Percentiles rank a stretch among this genome's conserved stretches.
These are phyloP conservation scores for Mus caroli DNA, from an alignment of 2,797 vertebrate genomes.

Conservation along the genomic window DNA sequence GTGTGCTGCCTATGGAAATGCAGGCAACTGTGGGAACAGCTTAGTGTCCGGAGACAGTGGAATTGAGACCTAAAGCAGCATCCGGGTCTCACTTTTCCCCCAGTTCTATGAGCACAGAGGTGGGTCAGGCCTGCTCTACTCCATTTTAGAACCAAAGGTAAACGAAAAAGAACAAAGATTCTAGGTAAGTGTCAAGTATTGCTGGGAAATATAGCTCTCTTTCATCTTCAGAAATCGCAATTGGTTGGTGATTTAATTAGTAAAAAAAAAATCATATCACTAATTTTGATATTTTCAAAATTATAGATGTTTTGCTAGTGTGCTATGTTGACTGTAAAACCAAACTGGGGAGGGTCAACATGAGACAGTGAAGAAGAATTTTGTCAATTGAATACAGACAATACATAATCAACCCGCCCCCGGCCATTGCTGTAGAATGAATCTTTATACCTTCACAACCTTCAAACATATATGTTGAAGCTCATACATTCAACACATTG, in stretches of 20 bases:
- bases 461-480: not conserved
- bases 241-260: not conserved
- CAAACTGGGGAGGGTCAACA: not conserved
- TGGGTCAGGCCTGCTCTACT: not conserved
- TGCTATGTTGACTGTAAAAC: slow-evolving; percentile 15
- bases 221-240: not conserved
- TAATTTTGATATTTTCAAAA: slow-evolving; percentile 5
- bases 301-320: not conserved
- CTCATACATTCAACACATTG: not conserved
- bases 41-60: not conserved
- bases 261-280: not conserved
- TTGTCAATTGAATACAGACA: not conserved
- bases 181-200: not conserved
- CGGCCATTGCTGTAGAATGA: not conserved
- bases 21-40: slow-evolving; percentile 46
- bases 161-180: not conserved
- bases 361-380: not conserved
- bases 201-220: not conserved
- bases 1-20: slow-evolving; percentile 77
- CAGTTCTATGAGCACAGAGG: not conserved
- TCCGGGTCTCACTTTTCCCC: not conserved
- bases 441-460: rapidly evolving
- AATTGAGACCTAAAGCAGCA: not conserved
- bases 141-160: slow-evolving; percentile 1
- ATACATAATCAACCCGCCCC: not conserved